Evolutionary conservation across 1,140 invertebrate species (phyloP).

Genomic region (Drosophila kurseongensis): DNA sequence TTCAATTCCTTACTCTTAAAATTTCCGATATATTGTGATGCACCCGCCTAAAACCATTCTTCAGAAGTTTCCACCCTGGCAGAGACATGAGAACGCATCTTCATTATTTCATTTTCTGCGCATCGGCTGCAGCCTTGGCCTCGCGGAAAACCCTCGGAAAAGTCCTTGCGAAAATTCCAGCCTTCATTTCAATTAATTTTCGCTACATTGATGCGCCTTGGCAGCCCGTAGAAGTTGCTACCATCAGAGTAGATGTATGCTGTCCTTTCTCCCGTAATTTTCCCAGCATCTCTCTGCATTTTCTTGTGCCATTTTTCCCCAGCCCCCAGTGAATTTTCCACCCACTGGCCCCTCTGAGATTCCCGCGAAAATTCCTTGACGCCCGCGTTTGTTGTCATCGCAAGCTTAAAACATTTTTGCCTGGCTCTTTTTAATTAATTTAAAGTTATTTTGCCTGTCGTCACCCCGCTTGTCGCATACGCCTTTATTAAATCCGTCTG

Average conservation of each 20-base stretch:
- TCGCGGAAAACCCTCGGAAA: conserved; percentile 12
- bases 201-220: conserved; percentile 76
- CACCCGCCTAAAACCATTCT: conserved; percentile 22
- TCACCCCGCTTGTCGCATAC: conserved; percentile 11
- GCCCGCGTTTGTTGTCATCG: conserved; percentile 66
- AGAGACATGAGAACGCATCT: conserved; percentile 49
- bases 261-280: conserved; percentile 22
- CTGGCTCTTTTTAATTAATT: conserved; percentile 80
- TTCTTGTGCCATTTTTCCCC: not conserved
- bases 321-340: not conserved
- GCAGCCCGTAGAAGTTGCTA: conserved; percentile 43
- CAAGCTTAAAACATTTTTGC: conserved; percentile 75
- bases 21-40: conserved; percentile 5
- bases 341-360: conserved; percentile 1
- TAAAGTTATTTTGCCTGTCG: conserved; percentile 80
- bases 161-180: conserved; percentile 51
- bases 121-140: conserved; percentile 17
- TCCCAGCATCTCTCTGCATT: not conserved
- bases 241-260: conserved; percentile 36
- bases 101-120: conserved; percentile 50
- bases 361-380: conserved; percentile 1
- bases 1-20: not conserved
- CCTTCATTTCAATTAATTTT: conserved; percentile 83
- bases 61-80: not conserved
- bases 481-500: conserved; percentile 71